Percentiles rank a stretch among this genome's conserved stretches.
These are phyloP conservation scores for Apogon talboti DNA, from an alignment of 2,797 vertebrate genomes.

Conservation along the genomic window DNA sequence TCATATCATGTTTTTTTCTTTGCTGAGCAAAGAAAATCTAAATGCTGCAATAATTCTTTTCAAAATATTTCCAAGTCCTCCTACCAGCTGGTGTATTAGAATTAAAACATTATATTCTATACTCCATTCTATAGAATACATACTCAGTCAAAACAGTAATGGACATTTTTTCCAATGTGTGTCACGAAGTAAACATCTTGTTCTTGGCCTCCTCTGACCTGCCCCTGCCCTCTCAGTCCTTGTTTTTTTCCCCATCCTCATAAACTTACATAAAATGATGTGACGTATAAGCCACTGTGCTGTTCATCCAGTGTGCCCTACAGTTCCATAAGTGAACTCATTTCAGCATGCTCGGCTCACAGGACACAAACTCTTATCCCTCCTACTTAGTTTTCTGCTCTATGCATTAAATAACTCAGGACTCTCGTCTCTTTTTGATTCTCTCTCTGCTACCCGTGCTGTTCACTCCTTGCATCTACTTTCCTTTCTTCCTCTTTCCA, in stretches of 20 bases:
- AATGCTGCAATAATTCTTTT: too few relatives aligned
- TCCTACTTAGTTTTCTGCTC: background rate
- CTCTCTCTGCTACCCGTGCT: constrained; percentile 10
- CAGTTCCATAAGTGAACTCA: constrained; percentile 29
- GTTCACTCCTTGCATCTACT: constrained; percentile 44
- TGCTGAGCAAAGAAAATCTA: too few relatives aligned
- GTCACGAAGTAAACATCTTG: constrained; percentile 12
- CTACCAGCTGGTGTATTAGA: constrained; percentile 21
- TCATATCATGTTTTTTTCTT: too few relatives aligned
- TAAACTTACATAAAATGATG: constrained; percentile 26
- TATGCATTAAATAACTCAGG: constrained; percentile 45
- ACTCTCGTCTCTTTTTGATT: constrained; percentile 11
- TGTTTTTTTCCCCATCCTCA: constrained; percentile 11
- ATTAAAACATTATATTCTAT: background rate
- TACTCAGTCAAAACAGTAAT: background rate
- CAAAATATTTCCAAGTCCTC: too few relatives aligned
- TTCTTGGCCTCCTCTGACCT: constrained; percentile 15
- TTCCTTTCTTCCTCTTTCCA: constrained; percentile 26
- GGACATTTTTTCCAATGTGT: background rate
- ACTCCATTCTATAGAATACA: background rate
- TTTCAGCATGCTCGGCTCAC: constrained; percentile 7
- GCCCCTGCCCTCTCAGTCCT: constrained; percentile 8
- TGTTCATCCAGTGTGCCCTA: constrained; percentile 30
- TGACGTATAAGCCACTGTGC: constrained; percentile 43
- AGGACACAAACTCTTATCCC: constrained; percentile 9